A percentile compares a stretch with the other conserved stretches of the same genome.
These are phyloP conservation scores for Drosophila pectinifera DNA, from an alignment of 1,140 invertebrate species.

Conservation along the genomic window DNA sequence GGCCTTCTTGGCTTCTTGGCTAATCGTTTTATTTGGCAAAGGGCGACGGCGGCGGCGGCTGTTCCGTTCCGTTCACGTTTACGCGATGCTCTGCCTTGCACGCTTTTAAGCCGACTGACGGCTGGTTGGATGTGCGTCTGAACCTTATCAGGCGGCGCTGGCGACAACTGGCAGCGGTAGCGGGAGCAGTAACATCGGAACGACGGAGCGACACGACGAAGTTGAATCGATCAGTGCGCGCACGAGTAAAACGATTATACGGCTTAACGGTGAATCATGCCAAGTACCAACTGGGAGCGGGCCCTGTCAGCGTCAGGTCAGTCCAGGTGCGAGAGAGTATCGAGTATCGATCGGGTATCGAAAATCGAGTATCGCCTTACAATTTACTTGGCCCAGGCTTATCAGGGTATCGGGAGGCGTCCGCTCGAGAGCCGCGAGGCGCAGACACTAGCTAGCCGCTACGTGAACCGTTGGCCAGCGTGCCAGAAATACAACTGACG, in stretches of 20 bases:
- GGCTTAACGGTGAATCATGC: conserved; percentile 73
- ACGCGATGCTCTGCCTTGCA: conserved; percentile 67
- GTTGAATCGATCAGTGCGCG: conserved; percentile 76
- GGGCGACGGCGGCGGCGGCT: conserved; percentile 33
- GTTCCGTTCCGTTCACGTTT: conserved; percentile 39
- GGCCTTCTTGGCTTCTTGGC: conserved; percentile 22
- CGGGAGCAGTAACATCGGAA: conserved; percentile 29
- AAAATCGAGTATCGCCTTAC: conserved; percentile 13
- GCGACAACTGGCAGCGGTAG: conserved; percentile 29
- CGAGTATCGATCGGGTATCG: conserved; percentile 14
- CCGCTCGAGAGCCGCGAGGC: conserved; percentile 43
- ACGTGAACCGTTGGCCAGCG: conserved; percentile 75
- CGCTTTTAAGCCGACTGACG: conserved; percentile 79
- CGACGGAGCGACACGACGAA: conserved; percentile 37
- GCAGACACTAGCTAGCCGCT: conserved; percentile 61
- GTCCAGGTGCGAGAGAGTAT: conserved; percentile 16
- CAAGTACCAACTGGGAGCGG: conserved; percentile 31
- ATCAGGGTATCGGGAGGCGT: conserved; percentile 36
- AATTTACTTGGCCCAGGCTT: conserved; percentile 31
- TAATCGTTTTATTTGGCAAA: conserved; percentile 20
- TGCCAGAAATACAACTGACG: conserved; percentile 75
- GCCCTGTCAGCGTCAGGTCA: conserved; percentile 39
- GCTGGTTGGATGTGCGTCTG: conserved; percentile 73
- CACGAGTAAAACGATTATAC: conserved; percentile 76
- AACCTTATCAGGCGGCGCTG: conserved; percentile 74